These are phyloP conservation scores for Sebastes steindachneri DNA, from an alignment of 2,797 vertebrate genomes.

Conservation along the genomic window DNA sequence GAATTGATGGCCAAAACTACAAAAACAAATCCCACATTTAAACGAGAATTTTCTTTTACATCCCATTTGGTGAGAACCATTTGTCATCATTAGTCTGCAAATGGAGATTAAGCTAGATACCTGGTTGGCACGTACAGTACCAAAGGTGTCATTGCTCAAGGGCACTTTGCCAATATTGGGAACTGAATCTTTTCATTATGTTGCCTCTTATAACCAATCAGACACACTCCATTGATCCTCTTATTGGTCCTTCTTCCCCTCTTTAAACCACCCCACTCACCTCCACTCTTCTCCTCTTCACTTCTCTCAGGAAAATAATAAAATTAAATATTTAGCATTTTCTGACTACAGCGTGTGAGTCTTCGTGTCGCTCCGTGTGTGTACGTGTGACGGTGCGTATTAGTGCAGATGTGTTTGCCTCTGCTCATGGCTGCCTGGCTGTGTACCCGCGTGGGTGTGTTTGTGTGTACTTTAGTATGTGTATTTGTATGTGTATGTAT, in stretches of 20 bases:
- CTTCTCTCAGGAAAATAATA: conserved; percentile 6
- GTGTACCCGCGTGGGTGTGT: conserved; percentile 28
- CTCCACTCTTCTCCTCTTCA: background rate
- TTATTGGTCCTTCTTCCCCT: conserved; percentile 14
- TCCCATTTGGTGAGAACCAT: background rate
- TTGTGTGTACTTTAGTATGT: conserved; percentile 18
- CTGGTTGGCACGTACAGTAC: background rate
- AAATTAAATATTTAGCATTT: conserved; percentile 34
- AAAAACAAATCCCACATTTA: background rate
- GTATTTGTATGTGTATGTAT: conserved; percentile 13
- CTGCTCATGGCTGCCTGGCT: conserved; percentile 9
- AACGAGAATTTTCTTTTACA: background rate
- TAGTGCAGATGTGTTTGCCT: conserved; percentile 34
- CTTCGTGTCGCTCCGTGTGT: background rate
- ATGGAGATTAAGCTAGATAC: background rate
- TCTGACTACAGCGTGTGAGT: background rate
- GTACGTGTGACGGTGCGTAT: conserved; percentile 19
- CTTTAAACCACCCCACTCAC: conserved; percentile 4
- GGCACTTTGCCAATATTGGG: conserved; percentile 22
- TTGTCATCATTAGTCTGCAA: background rate
- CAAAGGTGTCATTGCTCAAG: conserved; percentile 36
- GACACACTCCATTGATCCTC: conserved; percentile 24
- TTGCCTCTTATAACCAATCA: conserved; percentile 37
- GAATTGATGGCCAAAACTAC: background rate
- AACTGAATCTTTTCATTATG: conserved; percentile 49